A percentile compares a stretch with the other conserved stretches of the same genome.
phyloP scores from a whole-genome alignment of 2,113 vertebrate species.

The Ciconia maguari region DNA sequence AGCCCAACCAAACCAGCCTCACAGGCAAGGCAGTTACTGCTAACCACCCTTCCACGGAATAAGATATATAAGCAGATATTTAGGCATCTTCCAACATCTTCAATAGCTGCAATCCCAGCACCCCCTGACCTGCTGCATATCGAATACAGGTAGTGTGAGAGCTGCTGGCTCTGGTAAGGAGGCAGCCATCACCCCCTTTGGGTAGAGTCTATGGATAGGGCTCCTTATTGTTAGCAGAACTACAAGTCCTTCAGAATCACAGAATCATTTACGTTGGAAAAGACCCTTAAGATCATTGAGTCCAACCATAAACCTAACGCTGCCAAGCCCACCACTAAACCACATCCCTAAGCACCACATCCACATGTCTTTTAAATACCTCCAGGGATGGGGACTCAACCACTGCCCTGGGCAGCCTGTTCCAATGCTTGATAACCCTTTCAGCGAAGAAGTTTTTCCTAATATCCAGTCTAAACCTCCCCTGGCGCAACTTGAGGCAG shows the following conservation, averaged over 20 bases:
- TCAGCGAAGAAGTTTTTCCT: neutral
- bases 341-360: no score
- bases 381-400: neutral
- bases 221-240: neutral
- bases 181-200: neutral
- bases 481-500: no score
- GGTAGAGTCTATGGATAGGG: neutral
- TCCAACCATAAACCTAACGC: neutral
- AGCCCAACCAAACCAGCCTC: neutral
- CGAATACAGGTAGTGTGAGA: neutral
- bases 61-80: neutral
- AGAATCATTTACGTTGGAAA: neutral
- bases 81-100: neutral
- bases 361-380: neutral
- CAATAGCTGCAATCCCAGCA: neutral
- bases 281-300: neutral
- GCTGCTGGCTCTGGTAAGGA: neutral
- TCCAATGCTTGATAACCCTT: neutral
- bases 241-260: neutral
- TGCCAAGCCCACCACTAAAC: no score
- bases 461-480: neutral
- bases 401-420: neutral
- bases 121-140: neutral
- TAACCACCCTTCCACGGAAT: neutral
- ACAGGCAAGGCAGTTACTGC: neutral